These are phyloP conservation scores for Leucoma salicis DNA, from an alignment of 2,888 invertebrate genomes.

Conservation along the genomic window DNA sequence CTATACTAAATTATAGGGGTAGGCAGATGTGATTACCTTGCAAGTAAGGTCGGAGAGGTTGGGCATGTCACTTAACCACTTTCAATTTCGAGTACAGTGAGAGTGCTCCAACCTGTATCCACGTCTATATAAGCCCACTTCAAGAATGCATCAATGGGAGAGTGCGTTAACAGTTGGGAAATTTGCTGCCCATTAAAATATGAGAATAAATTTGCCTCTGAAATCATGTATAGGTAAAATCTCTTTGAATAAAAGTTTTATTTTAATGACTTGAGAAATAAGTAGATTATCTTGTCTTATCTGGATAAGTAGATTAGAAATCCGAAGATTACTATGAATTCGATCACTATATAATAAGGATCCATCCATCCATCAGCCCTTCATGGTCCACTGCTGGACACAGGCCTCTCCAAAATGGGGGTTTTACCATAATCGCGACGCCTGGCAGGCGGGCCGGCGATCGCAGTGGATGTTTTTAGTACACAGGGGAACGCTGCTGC, in stretches of 20 bases:
- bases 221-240: too few relatives aligned
- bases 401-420: too few relatives aligned
- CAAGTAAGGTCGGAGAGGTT: slow-evolving; percentile 5
- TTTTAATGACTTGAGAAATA: too few relatives aligned
- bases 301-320: not conserved
- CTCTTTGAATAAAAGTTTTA: too few relatives aligned
- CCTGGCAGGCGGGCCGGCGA: too few relatives aligned
- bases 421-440: too few relatives aligned
- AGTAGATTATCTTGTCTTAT: not conserved
- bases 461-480: too few relatives aligned
- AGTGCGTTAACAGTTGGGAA: not conserved
- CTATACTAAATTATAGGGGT: too few relatives aligned
- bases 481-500: too few relatives aligned
- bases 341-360: not conserved
- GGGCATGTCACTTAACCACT: slow-evolving; percentile 36
- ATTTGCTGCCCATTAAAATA: not conserved
- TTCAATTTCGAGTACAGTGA: slow-evolving; percentile 48
- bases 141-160: slow-evolving; percentile 1
- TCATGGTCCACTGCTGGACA: too few relatives aligned
- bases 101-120: slow-evolving; percentile 38
- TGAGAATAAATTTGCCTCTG: too few relatives aligned
- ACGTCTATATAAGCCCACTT: slow-evolving; percentile 14
- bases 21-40: not conserved
- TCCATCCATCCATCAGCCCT: too few relatives aligned
- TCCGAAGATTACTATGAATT: not conserved